These are phyloP conservation scores for Cotesia typhae DNA, from an alignment of 1,140 invertebrate genomes.

Conservation along the genomic window DNA sequence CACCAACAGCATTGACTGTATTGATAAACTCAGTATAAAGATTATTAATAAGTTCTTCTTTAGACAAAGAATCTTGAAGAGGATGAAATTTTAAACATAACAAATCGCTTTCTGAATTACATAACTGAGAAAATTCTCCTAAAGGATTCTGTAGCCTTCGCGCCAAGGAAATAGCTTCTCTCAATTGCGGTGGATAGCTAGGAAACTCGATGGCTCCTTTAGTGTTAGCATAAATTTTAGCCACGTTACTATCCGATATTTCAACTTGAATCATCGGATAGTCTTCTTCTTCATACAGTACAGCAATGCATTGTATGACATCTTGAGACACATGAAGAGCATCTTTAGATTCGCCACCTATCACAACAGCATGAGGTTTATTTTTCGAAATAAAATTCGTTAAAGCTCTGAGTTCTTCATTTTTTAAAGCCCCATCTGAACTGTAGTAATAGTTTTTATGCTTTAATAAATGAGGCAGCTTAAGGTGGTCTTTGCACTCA, in stretches of 20 bases:
- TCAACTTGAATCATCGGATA: conserved; percentile 90
- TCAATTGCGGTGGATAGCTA: conserved; percentile 87
- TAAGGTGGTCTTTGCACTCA: conserved; percentile 80
- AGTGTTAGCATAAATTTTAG: conserved; percentile 89
- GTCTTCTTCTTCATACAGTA: conserved; percentile 84
- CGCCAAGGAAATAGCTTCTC: conserved; percentile 92
- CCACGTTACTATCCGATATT: conserved; percentile 91
- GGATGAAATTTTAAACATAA: conserved; percentile 86
- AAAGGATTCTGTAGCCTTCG: conserved; percentile 94
- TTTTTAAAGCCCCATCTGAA: no score
- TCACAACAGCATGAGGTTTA: conserved; percentile 92
- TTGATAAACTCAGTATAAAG: conserved; percentile 89
- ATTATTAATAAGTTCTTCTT: conserved; percentile 72
- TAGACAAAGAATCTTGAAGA: conserved; percentile 81
- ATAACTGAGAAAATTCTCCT: conserved; percentile 95
- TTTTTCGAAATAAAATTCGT: conserved; percentile 88
- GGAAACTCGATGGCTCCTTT: conserved; percentile 88
- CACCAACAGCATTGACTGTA: conserved; percentile 97
- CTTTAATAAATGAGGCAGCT: conserved; percentile 73
- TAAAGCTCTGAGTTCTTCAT: conserved; percentile 64
- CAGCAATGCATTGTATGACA: conserved; percentile 78
- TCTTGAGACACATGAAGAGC: conserved; percentile 87
- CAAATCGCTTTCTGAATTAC: conserved; percentile 95
- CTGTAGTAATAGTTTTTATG: no score
- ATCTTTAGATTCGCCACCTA: conserved; percentile 91